phyloP scores from a whole-genome alignment of 2,888 invertebrate genomes.

The Cryptus armator region DNA sequence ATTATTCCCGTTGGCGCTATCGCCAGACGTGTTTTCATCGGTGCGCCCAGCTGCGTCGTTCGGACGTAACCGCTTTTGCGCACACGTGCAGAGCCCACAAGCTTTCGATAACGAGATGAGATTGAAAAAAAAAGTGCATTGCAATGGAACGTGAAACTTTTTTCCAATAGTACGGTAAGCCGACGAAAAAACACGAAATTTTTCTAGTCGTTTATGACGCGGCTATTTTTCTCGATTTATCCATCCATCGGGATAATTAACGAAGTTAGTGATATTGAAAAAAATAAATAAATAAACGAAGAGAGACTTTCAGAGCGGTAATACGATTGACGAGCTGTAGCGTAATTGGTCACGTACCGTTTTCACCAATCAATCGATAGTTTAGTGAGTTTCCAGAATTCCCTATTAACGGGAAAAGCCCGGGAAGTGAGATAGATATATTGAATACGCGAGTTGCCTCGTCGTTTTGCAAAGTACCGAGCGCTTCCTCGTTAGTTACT shows the following conservation, averaged over 20 bases:
- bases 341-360: slow-evolving; percentile 3
- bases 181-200: background rate
- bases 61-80: background rate
- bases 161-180: background rate
- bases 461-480: slow-evolving; percentile 9
- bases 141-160: background rate
- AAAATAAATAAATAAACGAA: background rate
- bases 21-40: background rate
- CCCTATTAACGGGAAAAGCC: slow-evolving; percentile 18
- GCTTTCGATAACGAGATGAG: slow-evolving; percentile 5
- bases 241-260: background rate
- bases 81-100: background rate
- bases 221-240: background rate
- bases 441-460: slow-evolving; percentile 8
- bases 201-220: background rate
- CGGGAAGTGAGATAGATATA: background rate
- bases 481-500: slow-evolving; percentile 45
- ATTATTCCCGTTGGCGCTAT: slow-evolving; percentile 6
- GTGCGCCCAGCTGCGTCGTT: background rate
- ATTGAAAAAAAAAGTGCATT: background rate
- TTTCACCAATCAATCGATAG: slow-evolving; percentile 26
- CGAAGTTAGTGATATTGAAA: background rate
- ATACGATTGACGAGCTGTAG: background rate
- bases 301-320: background rate
- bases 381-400: slow-evolving; percentile 5